phyloP scores from a whole-genome alignment of 2,888 invertebrate species.

The Pardosa pseudoannulata region DNA sequence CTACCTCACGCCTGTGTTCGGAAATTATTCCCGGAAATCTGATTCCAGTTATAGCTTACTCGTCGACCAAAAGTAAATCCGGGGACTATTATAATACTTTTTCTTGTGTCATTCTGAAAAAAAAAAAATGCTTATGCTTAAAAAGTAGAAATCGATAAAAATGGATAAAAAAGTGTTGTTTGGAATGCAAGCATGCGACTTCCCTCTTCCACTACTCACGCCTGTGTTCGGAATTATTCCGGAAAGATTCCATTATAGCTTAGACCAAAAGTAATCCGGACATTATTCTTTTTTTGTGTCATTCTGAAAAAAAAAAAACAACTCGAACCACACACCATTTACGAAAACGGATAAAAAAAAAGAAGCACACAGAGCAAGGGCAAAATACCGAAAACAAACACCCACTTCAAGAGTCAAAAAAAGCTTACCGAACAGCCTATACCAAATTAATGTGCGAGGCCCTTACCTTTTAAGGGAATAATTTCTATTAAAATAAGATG shows the following conservation, averaged over 20 bases:
- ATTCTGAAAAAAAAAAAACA: too few species aligned
- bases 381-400: conserved; percentile 13
- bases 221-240: background rate
- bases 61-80: background rate
- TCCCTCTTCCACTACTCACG: too few species aligned
- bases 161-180: too few species aligned
- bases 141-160: too few species aligned
- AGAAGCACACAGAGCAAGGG: background rate
- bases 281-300: too few species aligned
- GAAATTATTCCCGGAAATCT: background rate
- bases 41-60: background rate
- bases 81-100: background rate
- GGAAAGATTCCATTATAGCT: background rate
- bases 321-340: too few species aligned
- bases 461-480: background rate
- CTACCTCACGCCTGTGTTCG: too few species aligned
- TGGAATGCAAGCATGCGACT: too few species aligned
- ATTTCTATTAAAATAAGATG: background rate
- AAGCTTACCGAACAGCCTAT: background rate
- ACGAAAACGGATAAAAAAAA: too few species aligned
- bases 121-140: too few species aligned
- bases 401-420: background rate
- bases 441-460: conserved; percentile 20
- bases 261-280: too few species aligned
- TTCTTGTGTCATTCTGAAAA: background rate